Evolutionary conservation across 1,140 invertebrate genomes (phyloP), one percentile per base, ranked within the genome.

Genomic region (Lysiphlebus fabarum): DNA sequence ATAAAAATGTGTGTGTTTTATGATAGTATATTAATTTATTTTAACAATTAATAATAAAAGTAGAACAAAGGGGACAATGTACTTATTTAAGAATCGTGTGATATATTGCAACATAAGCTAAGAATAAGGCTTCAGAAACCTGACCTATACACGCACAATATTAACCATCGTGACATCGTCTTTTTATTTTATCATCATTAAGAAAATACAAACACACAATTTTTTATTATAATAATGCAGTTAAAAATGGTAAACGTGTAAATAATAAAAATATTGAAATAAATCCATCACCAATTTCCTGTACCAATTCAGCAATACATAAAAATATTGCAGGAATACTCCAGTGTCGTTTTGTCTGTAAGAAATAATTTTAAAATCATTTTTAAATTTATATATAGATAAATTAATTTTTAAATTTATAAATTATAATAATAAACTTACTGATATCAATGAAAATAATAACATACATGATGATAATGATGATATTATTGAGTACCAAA

Each of bases 241-340:
- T 65, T 4, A 48, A 37, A 7, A 67, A 36, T 10, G 36, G 40
- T 5, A 72, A 61, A 33, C 69, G 53, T 36, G 41, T 37, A 34
- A 72, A 67, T 45, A 73, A 65, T 5, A 70, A 59, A 65, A 66
- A 73, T 48, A 64, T 54, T 0, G 58, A 66, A 12, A 67, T 49
- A 5, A 70, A n/a, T 6, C 62, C 62, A 14, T 65, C 61, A 8
- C 67, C 68, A 2, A 65, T 48, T 41, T 71, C 65, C 10, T 61
- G 67, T 7, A 71, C 62, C 14, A 73, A 33, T 34, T 72, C 68
- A 3, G 57, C 26, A 51, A 71, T 40, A 42, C 63, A 68, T 7
- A 72, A 38, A n/a, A 67, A 43, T 44, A 73, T 66, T 7, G 67
- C 58, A 36, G 70, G 71, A 1, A 72, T 53, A 64, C 70, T 73